These are phyloP conservation scores for Gortyna flavago DNA, from an alignment of 2,888 invertebrate species.

Conservation along the genomic window DNA sequence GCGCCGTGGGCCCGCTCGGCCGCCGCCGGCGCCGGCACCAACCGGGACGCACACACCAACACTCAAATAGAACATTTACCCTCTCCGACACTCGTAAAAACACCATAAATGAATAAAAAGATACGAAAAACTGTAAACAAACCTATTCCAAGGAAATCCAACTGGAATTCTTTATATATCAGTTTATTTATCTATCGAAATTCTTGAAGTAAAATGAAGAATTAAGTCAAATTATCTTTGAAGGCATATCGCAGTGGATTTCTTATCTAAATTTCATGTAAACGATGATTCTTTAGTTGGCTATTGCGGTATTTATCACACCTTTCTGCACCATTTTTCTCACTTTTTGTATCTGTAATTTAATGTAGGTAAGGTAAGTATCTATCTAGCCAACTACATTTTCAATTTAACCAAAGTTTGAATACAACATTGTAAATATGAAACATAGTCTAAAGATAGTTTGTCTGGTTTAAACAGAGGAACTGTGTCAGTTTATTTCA, in stretches of 20 bases:
- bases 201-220: slow-evolving; percentile 38
- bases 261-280: slow-evolving; percentile 39
- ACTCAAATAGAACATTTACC: slow-evolving; percentile 64
- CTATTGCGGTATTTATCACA: slow-evolving; percentile 9
- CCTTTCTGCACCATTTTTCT: not conserved
- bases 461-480: slow-evolving; percentile 20
- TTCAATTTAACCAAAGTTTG: slow-evolving; percentile 20
- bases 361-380: not conserved
- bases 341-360: slow-evolving; percentile 2
- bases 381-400: not conserved
- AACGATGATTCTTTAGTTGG: slow-evolving; percentile 10
- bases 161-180: slow-evolving; percentile 49
- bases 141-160: slow-evolving; percentile 53
- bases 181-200: slow-evolving; percentile 46
- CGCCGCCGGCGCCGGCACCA: slow-evolving; percentile 51
- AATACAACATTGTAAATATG: not conserved
- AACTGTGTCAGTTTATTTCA: slow-evolving; percentile 28
- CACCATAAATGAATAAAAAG: slow-evolving; percentile 67
- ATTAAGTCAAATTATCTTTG: slow-evolving; percentile 37
- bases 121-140: slow-evolving; percentile 66
- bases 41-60: slow-evolving; percentile 68
- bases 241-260: slow-evolving; percentile 13
- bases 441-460: slow-evolving; percentile 29
- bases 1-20: slow-evolving; percentile 16
- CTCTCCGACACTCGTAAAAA: slow-evolving; percentile 66